Evolutionary conservation across 2,113 vertebrate genomes (phyloP).

Genomic region (Ictalurus punctatus): DNA sequence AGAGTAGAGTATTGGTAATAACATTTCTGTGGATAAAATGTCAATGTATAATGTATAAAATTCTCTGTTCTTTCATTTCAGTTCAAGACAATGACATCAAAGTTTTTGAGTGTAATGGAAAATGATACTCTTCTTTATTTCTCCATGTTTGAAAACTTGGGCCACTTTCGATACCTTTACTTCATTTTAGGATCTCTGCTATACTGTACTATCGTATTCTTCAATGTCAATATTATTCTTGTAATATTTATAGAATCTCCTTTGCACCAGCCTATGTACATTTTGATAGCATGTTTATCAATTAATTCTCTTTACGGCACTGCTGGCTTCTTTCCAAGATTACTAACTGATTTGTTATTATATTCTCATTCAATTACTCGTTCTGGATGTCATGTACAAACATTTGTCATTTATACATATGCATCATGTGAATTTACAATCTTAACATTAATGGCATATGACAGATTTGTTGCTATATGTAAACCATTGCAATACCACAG

Average conservation of each 20-base stretch:
- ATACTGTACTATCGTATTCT: conserved; percentile 41
- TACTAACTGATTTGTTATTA: conserved; percentile 64
- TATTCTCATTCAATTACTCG: conserved; percentile 65
- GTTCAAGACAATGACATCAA: conserved; percentile 20
- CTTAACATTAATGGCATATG: conserved; percentile 73
- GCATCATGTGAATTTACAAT: conserved; percentile 71
- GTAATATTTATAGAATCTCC: conserved; percentile 21
- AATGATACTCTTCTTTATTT: conserved; percentile 41
- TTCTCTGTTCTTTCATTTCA: neutral
- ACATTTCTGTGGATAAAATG: neutral
- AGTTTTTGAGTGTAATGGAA: conserved; percentile 19
- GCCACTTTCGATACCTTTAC: conserved; percentile 27
- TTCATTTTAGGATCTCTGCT: conserved; percentile 35
- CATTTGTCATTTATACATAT: conserved; percentile 69
- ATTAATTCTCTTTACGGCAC: conserved; percentile 74
- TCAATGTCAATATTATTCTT: conserved; percentile 38
- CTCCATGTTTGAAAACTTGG: conserved; percentile 43
- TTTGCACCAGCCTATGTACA: conserved; percentile 71
- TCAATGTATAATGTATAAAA: neutral
- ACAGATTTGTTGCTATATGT: conserved; percentile 72
- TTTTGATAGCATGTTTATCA: conserved; percentile 69
- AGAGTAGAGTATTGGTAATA: neutral
- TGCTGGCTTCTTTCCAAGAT: conserved; percentile 68
- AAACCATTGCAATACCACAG: conserved; percentile 68
- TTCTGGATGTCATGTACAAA: conserved; percentile 63